Percentiles rank a stretch among this genome's conserved stretches.
Conservation (phyloP, 37 sponge, comb jelly and placozoan species). For the Chondrilla cf. caribensis region DNA sequence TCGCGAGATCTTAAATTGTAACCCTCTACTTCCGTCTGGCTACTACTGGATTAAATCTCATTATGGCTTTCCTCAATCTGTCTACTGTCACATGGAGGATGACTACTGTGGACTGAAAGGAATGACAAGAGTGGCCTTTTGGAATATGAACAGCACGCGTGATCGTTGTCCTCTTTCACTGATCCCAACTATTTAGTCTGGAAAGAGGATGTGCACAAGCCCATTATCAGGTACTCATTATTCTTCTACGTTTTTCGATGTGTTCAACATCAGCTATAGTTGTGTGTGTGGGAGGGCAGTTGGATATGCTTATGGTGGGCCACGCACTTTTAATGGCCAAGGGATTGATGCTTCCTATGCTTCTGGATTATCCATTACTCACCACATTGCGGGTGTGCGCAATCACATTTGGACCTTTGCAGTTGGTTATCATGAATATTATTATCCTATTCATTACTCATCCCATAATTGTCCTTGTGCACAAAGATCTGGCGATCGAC, state of each 20-base stretch:
- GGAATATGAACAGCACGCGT: neutral
- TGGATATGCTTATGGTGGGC: neutral
- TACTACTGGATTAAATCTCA: no score
- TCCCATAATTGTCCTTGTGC: conserved; percentile 7
- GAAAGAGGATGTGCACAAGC: neutral
- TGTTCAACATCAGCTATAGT: neutral
- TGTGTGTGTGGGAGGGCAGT: conserved; percentile 9
- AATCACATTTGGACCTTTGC: conserved; percentile 19
- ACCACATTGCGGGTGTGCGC: neutral
- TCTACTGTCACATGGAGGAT: neutral
- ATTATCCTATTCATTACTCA: no score
- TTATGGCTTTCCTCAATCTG: no score
- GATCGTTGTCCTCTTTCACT: neutral
- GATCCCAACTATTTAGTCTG: neutral
- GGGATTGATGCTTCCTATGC: neutral
- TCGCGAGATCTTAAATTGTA: no score
- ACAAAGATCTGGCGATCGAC: neutral
- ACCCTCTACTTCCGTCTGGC: neutral
- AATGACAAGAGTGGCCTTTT: neutral
- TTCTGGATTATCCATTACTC: neutral
- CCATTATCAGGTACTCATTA: neutral
- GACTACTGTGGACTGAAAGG: neutral
- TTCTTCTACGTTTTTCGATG: neutral
- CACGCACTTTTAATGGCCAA: neutral
- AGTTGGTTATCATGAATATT: conserved; percentile 4